Base-by-base conservation (phyloP, 2,797 vertebrate species). In the Microctenopoma lineatum region DNA sequence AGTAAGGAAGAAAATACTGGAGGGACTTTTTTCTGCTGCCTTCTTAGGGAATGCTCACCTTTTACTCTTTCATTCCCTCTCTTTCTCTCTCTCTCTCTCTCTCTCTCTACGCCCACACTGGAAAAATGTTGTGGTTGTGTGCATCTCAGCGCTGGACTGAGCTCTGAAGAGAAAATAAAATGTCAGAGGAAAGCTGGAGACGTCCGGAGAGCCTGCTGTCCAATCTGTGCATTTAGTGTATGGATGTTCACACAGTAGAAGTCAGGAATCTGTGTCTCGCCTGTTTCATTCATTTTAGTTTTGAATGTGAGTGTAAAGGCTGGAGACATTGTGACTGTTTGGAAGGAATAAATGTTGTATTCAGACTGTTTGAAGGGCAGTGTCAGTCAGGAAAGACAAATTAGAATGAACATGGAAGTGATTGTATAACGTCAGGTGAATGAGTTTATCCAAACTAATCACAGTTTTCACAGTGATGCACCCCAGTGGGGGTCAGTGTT, bases 101-200 rank as follows among this genome's bases (percentile, higher is more conserved):
- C 34, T 82, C 34, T 72, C 71, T 57, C 47, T 42, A 65, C 84
- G 70, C 88, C 88, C 87, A 90, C 89, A 67, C 59, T 53, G 90
- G 89, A 91, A 92, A 92, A 89, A 87, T 84, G 83, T 62, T 89
- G 89, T 73, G 88, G 89, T 90, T 77, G 12, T 60, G 75, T 82
- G 84, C 87, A 89, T 89, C 73, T 88, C 59, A 67, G 70, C 8
- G 18, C 69, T 83, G 82, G 74, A 86, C 78, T 78, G 45, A 42
- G 8, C 42, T 50, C 9, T n/a, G 1, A 46, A 46, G 59, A 67
- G 69, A 83, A 82, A 85, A 76, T 75, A 57, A 84, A 81, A 77
- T 72, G 71, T 65, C 51, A 77, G 77, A 27, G 32, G 46, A 67
- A 66, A 61, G 44, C 38, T 62, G 57, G 59, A 74, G 62, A 60